Conservation (phyloP, 2,113 vertebrate genomes). For the Ameiurus melas region DNA sequence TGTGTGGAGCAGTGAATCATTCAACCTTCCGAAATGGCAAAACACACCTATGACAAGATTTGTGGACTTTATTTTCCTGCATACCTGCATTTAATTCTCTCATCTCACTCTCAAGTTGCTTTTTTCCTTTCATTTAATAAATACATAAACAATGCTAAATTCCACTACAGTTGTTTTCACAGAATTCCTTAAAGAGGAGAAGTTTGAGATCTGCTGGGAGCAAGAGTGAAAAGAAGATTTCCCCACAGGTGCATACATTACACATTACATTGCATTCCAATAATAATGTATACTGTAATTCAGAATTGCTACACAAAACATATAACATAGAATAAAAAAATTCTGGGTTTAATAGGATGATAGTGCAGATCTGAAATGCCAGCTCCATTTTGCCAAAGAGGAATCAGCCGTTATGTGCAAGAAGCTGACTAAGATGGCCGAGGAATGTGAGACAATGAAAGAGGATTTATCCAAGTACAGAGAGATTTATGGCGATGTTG, state of each 20-base stretch:
- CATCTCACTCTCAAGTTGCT: neutral
- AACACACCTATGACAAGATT: neutral
- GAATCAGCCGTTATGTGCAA: slow-evolving; percentile 97
- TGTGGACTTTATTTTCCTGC: neutral
- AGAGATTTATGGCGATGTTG: slow-evolving; percentile 83
- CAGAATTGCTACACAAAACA: neutral
- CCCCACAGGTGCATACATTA: slow-evolving; percentile 77
- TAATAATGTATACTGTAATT: neutral
- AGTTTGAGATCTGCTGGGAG: slow-evolving; percentile 76
- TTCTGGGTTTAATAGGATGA: slow-evolving; percentile 80
- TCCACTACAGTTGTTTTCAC: slow-evolving; percentile 47
- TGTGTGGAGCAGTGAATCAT: neutral
- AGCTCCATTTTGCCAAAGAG: slow-evolving; percentile 96
- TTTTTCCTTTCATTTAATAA: neutral
- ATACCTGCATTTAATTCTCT: neutral
- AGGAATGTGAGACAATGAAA: slow-evolving; percentile 87
- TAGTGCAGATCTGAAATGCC: slow-evolving; percentile 89
- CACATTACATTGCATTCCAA: slow-evolving; percentile 2
- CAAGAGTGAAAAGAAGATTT: slow-evolving; percentile 85
- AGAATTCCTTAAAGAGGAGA: slow-evolving; percentile 89
- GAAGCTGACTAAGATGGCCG: slow-evolving; percentile 92
- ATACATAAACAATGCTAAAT: slow-evolving; percentile 1
- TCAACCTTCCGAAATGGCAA: neutral
- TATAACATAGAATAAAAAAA: neutral
- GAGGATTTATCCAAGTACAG: slow-evolving; percentile 89